Percentiles rank a stretch among this genome's conserved stretches.
These are phyloP conservation scores for Noctua janthe DNA, from an alignment of 2,888 invertebrate species.

Conservation along the genomic window DNA sequence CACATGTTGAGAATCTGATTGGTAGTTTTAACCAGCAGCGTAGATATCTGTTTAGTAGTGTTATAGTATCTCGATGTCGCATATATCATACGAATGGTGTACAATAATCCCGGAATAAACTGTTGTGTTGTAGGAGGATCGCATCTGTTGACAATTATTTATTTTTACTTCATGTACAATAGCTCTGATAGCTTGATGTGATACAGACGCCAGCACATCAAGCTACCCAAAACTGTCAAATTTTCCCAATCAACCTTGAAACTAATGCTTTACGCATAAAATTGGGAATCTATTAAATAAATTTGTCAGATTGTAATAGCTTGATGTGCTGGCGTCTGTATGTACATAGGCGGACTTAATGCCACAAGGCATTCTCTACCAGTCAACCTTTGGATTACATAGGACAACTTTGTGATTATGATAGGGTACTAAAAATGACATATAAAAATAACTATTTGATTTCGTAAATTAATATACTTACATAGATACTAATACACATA, in stretches of 20 bases:
- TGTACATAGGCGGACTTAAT: not conserved
- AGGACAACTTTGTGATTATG: not conserved
- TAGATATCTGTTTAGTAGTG: constrained; percentile 94
- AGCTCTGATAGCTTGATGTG: too few species aligned
- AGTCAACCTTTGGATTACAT: not conserved
- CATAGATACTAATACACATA: not conserved
- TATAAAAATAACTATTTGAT: not conserved
- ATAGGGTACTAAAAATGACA: not conserved
- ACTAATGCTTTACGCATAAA: too few species aligned
- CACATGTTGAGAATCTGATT: constrained; percentile 97
- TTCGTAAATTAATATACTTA: not conserved
- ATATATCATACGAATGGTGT: constrained; percentile 95
- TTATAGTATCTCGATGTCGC: constrained; percentile 95
- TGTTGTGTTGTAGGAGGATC: constrained; percentile 93
- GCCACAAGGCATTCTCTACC: not conserved
- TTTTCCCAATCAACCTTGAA: too few species aligned
- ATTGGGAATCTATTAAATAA: too few species aligned
- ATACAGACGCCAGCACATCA: too few species aligned
- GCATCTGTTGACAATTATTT: constrained; percentile 81
- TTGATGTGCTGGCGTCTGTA: too few species aligned
- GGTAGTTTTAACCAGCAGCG: constrained; percentile 96
- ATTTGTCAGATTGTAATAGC: too few species aligned
- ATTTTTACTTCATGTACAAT: not conserved
- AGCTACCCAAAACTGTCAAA: too few species aligned
- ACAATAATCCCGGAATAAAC: constrained; percentile 94